These are phyloP conservation scores for Stenoptilia bipunctidactyla DNA, from an alignment of 2,888 invertebrate genomes.

Conservation along the genomic window DNA sequence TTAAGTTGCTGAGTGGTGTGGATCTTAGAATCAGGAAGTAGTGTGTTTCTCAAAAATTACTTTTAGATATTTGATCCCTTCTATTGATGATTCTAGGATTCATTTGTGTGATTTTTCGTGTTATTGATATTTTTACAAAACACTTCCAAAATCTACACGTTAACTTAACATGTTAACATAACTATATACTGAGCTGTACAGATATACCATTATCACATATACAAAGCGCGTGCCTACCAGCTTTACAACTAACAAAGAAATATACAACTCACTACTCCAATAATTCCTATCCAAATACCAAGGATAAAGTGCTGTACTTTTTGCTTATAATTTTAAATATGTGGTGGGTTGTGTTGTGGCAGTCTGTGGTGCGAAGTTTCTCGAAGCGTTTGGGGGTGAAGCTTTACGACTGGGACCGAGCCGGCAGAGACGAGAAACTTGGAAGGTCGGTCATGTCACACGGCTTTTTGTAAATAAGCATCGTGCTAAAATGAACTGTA, in stretches of 20 bases:
- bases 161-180: too few relatives aligned
- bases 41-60: background rate
- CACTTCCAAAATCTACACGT: constrained; percentile 4
- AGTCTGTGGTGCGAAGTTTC: constrained; percentile 47
- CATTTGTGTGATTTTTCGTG: constrained; percentile 21
- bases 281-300: too few relatives aligned
- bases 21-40: constrained; percentile 32
- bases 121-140: too few relatives aligned
- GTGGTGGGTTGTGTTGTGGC: constrained; percentile 17
- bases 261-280: too few relatives aligned
- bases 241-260: too few relatives aligned
- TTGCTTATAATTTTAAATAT: background rate
- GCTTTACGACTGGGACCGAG: constrained; percentile 93
- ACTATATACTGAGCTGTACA: too few relatives aligned
- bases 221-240: too few relatives aligned
- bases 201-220: too few relatives aligned
- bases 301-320: too few relatives aligned
- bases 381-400: constrained; percentile 49
- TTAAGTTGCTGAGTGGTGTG: constrained; percentile 10
- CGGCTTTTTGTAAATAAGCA: background rate
- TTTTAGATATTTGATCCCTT: constrained; percentile 3
- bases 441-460: constrained; percentile 80
- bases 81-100: constrained; percentile 36
- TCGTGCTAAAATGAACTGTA: too few relatives aligned
- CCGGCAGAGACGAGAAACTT: constrained; percentile 91